Percentiles rank a stretch among this genome's conserved stretches.
Evolutionary conservation across 2,113 vertebrate genomes (phyloP).

Genomic region (Tympanuchus pallidicinctus): DNA sequence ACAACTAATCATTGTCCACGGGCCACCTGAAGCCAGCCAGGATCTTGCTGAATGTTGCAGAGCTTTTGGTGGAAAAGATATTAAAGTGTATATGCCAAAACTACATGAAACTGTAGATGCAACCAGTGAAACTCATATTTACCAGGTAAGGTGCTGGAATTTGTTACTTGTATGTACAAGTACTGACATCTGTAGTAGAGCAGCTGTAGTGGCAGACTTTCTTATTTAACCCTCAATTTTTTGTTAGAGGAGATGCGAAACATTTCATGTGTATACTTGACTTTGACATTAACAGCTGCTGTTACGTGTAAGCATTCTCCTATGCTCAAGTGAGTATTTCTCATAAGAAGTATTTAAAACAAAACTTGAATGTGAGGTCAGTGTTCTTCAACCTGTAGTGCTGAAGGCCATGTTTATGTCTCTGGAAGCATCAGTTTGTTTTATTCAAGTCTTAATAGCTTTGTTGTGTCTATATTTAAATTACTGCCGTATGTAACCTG

Average conservation of each 20-base stretch:
- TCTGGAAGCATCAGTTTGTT: neutral
- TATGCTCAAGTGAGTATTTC: neutral
- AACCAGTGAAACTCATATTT: conserved; percentile 98
- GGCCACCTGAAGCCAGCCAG: conserved; percentile 93
- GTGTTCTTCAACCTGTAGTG: neutral
- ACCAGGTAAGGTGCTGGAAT: conserved; percentile 84
- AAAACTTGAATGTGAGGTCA: neutral
- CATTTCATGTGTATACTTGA: neutral
- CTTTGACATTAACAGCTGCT: neutral
- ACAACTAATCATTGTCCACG: conserved; percentile 93
- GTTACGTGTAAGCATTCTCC: neutral
- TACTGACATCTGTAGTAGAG: neutral
- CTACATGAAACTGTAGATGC: conserved; percentile 96
- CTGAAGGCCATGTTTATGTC: accelerated
- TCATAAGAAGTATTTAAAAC: neutral
- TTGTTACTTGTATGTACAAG: neutral
- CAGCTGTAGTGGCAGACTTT: neutral
- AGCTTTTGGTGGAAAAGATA: conserved; percentile 95
- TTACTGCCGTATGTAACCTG: neutral
- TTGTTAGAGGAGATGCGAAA: neutral
- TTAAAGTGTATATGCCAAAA: conserved; percentile 97
- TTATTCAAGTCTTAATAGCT: neutral
- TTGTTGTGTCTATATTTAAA: neutral
- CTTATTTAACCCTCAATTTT: neutral
- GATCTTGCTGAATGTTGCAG: conserved; percentile 96